Conservation (phyloP, 2,797 vertebrate genomes). For the Epinephelus coioides region DNA sequence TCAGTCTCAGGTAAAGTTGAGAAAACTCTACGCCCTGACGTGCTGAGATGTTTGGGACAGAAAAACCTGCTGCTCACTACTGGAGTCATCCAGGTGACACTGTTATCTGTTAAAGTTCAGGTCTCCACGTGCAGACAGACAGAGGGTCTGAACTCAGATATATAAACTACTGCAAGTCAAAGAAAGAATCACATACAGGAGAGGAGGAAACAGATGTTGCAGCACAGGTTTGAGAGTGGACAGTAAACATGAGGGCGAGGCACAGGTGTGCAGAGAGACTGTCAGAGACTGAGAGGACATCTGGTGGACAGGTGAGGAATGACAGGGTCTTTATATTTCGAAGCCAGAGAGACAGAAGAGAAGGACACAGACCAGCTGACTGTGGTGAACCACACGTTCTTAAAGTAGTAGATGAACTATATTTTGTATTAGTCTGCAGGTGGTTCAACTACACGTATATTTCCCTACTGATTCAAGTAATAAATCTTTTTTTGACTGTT, state of each 20-base stretch:
- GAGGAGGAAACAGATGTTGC: not conserved
- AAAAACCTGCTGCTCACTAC: not conserved
- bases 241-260: too few species aligned
- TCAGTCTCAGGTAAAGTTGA: not conserved
- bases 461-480: too few species aligned
- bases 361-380: too few species aligned
- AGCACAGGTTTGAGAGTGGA: too few species aligned
- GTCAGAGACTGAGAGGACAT: not conserved
- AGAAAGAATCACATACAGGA: not conserved
- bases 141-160: not conserved
- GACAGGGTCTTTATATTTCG: not conserved
- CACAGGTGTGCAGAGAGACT: constrained; percentile 7
- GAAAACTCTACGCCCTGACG: not conserved
- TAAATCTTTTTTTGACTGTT: too few species aligned
- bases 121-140: not conserved
- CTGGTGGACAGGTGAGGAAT: constrained; percentile 19
- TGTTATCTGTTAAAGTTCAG: not conserved
- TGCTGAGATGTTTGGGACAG: not conserved
- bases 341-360: not conserved
- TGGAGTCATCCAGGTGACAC: not conserved
- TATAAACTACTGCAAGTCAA: not conserved
- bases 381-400: too few species aligned
- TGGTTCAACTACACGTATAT: too few species aligned
- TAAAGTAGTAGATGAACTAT: too few species aligned
- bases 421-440: too few species aligned